Percentiles rank a stretch among this genome's conserved stretches.
Conservation (phyloP, 2,888 invertebrate genomes). For the Heliconius sara region DNA sequence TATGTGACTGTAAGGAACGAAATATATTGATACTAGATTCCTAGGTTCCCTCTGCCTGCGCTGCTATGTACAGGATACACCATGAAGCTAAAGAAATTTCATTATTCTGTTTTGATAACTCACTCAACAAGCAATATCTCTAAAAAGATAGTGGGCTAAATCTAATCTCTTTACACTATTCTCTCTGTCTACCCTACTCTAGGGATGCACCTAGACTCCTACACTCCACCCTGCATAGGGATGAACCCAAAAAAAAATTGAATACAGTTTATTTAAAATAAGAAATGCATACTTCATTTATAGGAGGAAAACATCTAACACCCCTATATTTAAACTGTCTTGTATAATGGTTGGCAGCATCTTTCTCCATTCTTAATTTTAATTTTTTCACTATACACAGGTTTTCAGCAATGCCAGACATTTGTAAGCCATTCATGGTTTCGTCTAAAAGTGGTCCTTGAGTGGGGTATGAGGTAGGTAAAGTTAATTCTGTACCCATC, state of each 20-base stretch:
- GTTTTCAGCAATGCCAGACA: conserved; percentile 44
- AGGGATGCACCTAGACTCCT: too few relatives aligned
- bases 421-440: conserved; percentile 36
- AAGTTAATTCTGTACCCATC: conserved; percentile 62
- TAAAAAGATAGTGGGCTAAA: too few relatives aligned
- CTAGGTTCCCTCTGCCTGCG: too few relatives aligned
- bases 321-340: conserved; percentile 70
- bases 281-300: conserved; percentile 40
- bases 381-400: conserved; percentile 61
- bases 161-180: too few relatives aligned
- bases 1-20: too few relatives aligned
- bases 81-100: too few relatives aligned
- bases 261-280: neutral
- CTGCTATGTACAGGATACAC: too few relatives aligned
- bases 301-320: conserved; percentile 52
- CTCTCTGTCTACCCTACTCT: too few relatives aligned
- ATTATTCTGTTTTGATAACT: too few relatives aligned
- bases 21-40: too few relatives aligned
- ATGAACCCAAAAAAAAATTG: neutral
- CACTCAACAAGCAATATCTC: too few relatives aligned
- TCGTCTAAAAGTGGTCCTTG: conserved; percentile 52
- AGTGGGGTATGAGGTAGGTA: conserved; percentile 56
- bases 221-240: too few relatives aligned
- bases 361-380: conserved; percentile 54
- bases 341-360: conserved; percentile 53